Conservation (phyloP, 1,140 invertebrate genomes). For the Scaptomyza pallida region DNA sequence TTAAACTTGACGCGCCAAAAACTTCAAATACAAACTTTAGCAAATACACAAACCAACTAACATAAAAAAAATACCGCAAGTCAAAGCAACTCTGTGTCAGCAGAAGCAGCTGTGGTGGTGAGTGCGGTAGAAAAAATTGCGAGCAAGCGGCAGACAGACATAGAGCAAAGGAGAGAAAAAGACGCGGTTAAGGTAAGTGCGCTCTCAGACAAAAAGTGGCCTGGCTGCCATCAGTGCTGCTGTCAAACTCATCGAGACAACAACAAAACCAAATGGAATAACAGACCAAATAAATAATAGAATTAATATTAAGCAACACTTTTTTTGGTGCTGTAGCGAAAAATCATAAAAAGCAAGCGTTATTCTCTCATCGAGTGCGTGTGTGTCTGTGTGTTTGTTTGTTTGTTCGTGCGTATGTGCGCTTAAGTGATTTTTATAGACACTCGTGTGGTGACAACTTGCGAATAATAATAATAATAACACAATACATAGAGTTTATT, state of each 20-base stretch:
- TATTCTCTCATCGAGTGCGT: neutral
- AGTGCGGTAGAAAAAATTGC: neutral
- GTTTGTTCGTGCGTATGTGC: too few relatives aligned
- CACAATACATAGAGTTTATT: neutral
- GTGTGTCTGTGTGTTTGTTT: neutral
- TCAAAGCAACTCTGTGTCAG: slow-evolving; percentile 27
- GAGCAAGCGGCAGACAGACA: neutral
- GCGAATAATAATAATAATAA: slow-evolving; percentile 24
- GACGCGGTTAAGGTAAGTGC: neutral
- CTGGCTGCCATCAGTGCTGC: slow-evolving; percentile 25
- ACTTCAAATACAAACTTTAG: slow-evolving; percentile 4
- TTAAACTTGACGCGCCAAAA: neutral
- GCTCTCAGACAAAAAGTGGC: slow-evolving; percentile 4
- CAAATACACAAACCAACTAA: slow-evolving; percentile 16
- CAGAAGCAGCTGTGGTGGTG: slow-evolving; percentile 24
- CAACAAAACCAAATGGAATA: slow-evolving; percentile 44
- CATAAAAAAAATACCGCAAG: neutral
- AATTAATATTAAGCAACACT: slow-evolving; percentile 41
- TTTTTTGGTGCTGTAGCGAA: slow-evolving; percentile 17
- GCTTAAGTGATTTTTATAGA: slow-evolving; percentile 20
- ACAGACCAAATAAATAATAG: slow-evolving; percentile 23
- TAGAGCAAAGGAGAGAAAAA: slow-evolving; percentile 1
- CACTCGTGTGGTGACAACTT: slow-evolving; percentile 11
- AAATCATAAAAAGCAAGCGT: slow-evolving; percentile 2
- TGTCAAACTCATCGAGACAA: slow-evolving; percentile 53